Base-by-base conservation (phyloP, 2,888 invertebrate genomes). In the Aelia acuminata region DNA sequence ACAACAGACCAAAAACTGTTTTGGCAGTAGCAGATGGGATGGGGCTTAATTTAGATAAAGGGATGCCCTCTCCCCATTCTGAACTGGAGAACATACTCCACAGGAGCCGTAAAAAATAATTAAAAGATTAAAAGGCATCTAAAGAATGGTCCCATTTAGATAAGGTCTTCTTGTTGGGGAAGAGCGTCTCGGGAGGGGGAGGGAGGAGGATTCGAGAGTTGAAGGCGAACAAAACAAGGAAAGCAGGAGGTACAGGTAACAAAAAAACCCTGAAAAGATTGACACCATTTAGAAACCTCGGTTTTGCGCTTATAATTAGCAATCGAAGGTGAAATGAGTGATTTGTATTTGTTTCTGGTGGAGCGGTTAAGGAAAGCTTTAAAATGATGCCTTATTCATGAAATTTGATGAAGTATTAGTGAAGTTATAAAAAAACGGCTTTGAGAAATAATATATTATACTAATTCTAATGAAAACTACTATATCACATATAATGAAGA, bases 111-210 rank as follows among this genome's bases (percentile, higher is more conserved):
- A 80, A 80, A 80, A 80, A 80, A 80, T 80, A 80, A 80, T 80
- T 80, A 43, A 80, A 80, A 80, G 80, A 80, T 80, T 80, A 80
- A 43, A 80, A 80, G 80, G 43, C 39, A 43, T 47, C 43, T n/a
- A 43, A 80, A 80, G 80, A 80, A 80, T 47, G 80, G 80, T 43
- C 80, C n/a, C 22, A n/a, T 80, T 80, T 43, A 80, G 80, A 80
- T 80, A 80, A 80, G 80, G 31, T 70, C 63, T 70, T 70, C 63
- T 70, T 35, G 31, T 35, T 70, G 63, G 63, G 26, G 63, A 35
- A 26, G 31, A 70, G 26, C 26, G 10, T 3, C 26, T 0, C 5
- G 26, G 13, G 0, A 18, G 5, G 15, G 63, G 18, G 63, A 8
- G 35, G 22, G 63, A 35, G 1, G 63, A 31, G 26, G 1, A 26